Conservation (phyloP, 2,113 vertebrate genomes). For the Galbula dea region DNA sequence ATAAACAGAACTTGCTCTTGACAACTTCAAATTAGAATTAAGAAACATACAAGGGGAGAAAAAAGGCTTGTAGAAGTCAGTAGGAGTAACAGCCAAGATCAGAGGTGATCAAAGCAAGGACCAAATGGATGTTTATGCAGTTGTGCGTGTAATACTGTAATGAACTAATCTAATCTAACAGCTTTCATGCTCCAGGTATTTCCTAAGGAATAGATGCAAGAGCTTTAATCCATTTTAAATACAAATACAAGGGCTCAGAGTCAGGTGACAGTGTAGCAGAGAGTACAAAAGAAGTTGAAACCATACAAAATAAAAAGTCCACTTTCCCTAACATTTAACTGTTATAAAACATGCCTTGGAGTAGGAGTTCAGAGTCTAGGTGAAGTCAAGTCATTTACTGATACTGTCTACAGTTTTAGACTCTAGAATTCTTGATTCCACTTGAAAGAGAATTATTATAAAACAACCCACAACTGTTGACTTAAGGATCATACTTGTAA, state of each 20-base stretch:
- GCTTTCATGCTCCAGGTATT: conserved; percentile 14
- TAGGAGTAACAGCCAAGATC: neutral
- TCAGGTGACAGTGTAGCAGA: neutral
- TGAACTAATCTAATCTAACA: conserved; percentile 25
- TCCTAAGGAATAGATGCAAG: neutral
- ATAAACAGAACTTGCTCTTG: neutral
- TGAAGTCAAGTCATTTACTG: neutral
- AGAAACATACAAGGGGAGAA: neutral
- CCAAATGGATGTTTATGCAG: conserved; percentile 19
- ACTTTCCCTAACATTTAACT: neutral
- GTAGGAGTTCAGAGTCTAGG: neutral
- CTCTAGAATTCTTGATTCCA: neutral
- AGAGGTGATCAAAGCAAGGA: conserved; percentile 20
- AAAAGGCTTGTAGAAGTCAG: neutral
- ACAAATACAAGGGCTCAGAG: neutral
- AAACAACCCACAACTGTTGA: neutral
- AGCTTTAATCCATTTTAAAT: conserved; percentile 25
- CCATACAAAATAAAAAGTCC: neutral
- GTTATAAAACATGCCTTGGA: neutral
- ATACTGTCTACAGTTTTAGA: neutral
- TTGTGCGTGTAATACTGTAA: neutral
- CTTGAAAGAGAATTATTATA: neutral
- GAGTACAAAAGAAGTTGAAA: neutral
- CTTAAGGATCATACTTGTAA: neutral
- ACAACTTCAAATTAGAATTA: neutral